These are phyloP conservation scores for Drosophila ohnishii DNA, from an alignment of 1,140 invertebrate genomes.

Conservation along the genomic window DNA sequence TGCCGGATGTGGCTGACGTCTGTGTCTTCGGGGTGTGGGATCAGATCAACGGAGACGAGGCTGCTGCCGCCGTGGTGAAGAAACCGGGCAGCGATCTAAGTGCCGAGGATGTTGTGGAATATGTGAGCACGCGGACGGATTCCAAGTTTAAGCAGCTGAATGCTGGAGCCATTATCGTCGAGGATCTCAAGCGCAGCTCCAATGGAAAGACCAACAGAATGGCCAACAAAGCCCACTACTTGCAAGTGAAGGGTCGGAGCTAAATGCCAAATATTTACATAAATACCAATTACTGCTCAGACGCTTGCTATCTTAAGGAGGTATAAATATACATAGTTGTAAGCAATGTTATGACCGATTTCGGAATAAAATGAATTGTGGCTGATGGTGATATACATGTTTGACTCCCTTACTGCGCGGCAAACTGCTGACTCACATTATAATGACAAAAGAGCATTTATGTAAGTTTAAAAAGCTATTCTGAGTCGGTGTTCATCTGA, in stretches of 20 bases:
- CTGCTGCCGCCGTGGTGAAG: constrained; percentile 59
- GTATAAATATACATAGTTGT: not conserved
- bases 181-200: constrained; percentile 16
- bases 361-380: no score
- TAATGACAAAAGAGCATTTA: no score
- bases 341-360: not conserved
- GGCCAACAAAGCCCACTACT: constrained; percentile 20
- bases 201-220: constrained; percentile 33
- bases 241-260: not conserved
- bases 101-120: constrained; percentile 21
- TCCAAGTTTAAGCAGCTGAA: constrained; percentile 30
- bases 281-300: not conserved
- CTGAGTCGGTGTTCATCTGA: no score
- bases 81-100: constrained; percentile 8
- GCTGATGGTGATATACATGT: no score
- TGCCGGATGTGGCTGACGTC: constrained; percentile 58
- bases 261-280: not conserved
- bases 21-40: constrained; percentile 68
- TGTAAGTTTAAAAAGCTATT: no score
- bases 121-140: constrained; percentile 13
- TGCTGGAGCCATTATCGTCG: constrained; percentile 24
- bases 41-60: constrained; percentile 42
- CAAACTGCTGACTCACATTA: no score
- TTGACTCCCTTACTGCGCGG: no score
- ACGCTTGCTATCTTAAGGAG: not conserved